Conservation (phyloP, 2,113 vertebrate genomes). For the Osmerus mordax region DNA sequence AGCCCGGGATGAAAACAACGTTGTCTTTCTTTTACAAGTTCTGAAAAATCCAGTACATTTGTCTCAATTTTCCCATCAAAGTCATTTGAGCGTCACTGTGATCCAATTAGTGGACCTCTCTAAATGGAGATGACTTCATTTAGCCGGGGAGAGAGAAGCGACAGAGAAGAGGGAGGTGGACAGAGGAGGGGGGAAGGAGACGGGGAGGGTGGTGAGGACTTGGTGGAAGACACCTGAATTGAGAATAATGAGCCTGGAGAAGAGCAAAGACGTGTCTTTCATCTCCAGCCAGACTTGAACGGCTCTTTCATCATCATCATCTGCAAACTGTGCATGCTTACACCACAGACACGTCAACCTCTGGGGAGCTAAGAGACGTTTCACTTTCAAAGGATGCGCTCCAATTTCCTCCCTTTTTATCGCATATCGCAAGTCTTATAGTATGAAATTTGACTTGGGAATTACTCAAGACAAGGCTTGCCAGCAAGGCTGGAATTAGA, state of each 20-base stretch:
- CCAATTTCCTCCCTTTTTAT: slow-evolving; percentile 1
- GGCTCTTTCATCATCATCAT: slow-evolving; percentile 65
- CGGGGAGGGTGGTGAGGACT: slow-evolving; percentile 29
- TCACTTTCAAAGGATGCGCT: slow-evolving; percentile 51
- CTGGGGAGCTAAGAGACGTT: slow-evolving; percentile 40
- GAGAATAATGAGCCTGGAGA: slow-evolving; percentile 68
- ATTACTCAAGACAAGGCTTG: neutral
- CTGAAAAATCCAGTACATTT: slow-evolving; percentile 50
- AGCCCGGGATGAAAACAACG: slow-evolving; percentile 10
- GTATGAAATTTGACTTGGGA: neutral
- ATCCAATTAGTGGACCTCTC: slow-evolving; percentile 54
- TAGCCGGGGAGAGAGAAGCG: slow-evolving; percentile 43
- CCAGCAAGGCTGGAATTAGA: neutral
- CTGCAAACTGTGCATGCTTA: slow-evolving; percentile 50
- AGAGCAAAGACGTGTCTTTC: slow-evolving; percentile 66
- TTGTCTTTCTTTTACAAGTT: neutral
- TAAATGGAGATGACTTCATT: slow-evolving; percentile 55
- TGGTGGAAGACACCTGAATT: slow-evolving; percentile 65
- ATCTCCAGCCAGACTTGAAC: slow-evolving; percentile 56
- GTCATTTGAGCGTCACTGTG: slow-evolving; percentile 52
- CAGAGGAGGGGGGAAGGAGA: neutral
- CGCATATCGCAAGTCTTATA: neutral
- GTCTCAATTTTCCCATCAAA: slow-evolving; percentile 70
- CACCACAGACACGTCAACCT: slow-evolving; percentile 43
- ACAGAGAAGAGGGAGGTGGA: slow-evolving; percentile 34